These are phyloP conservation scores for Nymphicus hollandicus DNA, from an alignment of 2,113 vertebrate genomes.

Conservation along the genomic window DNA sequence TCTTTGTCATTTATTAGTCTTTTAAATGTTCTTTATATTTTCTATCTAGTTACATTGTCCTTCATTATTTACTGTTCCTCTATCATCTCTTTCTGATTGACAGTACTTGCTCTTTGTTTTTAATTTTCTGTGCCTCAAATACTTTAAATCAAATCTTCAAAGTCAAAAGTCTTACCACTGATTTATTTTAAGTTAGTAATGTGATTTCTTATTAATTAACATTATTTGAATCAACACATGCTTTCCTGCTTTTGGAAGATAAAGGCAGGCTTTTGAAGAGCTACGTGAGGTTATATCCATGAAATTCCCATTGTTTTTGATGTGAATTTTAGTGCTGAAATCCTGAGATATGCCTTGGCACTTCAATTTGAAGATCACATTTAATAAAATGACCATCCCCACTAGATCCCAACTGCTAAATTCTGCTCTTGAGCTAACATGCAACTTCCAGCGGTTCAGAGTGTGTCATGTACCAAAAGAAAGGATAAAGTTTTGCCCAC, in stretches of 20 bases:
- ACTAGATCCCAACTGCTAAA: not conserved
- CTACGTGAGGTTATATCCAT: not conserved
- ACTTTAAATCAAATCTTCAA: slow-evolving; percentile 27
- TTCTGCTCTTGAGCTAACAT: not conserved
- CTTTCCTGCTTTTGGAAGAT: not conserved
- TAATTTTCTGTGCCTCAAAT: not conserved
- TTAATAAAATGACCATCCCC: not conserved
- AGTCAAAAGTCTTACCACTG: not conserved
- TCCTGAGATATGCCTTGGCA: not conserved
- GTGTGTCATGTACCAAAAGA: not conserved
- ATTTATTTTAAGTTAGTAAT: not conserved
- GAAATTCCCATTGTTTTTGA: not conserved
- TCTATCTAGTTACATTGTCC: slow-evolving; percentile 29
- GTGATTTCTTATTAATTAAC: not conserved
- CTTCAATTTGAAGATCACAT: not conserved
- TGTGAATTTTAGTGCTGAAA: not conserved
- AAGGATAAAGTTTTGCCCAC: not conserved
- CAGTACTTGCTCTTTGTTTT: not conserved
- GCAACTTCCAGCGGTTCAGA: not conserved
- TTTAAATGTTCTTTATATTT: slow-evolving; percentile 55
- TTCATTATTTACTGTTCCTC: slow-evolving; percentile 44
- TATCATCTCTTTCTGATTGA: slow-evolving; percentile 20
- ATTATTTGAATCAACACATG: not conserved
- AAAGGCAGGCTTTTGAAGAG: not conserved
- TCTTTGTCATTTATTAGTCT: slow-evolving; percentile 61